Evolutionary conservation across 2,888 invertebrate species (phyloP).

Genomic region (Mallateleia sp.): DNA sequence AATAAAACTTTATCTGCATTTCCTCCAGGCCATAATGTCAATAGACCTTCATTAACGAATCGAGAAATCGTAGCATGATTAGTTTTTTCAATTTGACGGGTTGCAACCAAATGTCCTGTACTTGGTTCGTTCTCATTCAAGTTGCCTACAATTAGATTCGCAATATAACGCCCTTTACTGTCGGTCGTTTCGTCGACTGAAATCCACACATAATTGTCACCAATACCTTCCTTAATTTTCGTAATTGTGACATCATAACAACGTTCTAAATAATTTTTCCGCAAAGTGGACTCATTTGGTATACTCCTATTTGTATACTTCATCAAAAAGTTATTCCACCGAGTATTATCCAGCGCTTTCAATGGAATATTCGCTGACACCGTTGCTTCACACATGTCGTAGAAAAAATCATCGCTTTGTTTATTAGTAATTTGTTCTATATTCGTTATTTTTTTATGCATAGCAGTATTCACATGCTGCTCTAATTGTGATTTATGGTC

Average conservation of each 20-base stretch:
- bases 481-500: conserved; percentile 24
- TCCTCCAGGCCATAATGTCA: neutral
- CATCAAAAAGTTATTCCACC: conserved; percentile 6
- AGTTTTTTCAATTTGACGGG: neutral
- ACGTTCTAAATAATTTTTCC: conserved; percentile 19
- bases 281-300: conserved; percentile 16
- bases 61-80: neutral
- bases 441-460: conserved; percentile 31
- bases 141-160: conserved; percentile 16
- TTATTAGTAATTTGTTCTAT: conserved; percentile 16
- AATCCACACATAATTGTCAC: conserved; percentile 19
- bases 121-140: neutral
- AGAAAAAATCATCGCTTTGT: conserved; percentile 9
- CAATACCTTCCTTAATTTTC: neutral
- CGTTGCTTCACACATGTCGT: conserved; percentile 29
- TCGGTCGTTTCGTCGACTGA: conserved; percentile 24
- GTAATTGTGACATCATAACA: conserved; percentile 10
- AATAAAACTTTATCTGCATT: conserved; percentile 28
- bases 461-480: conserved; percentile 26
- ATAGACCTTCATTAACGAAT: neutral
- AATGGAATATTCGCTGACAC: conserved; percentile 23
- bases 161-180: neutral
- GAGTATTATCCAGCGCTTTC: neutral
- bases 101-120: neutral
- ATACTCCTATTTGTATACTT: conserved; percentile 26